Evolutionary conservation across 1,140 invertebrate genomes (phyloP), one percentile per base, ranked within the genome.

Genomic region (Drosophila kepulauana): DNA sequence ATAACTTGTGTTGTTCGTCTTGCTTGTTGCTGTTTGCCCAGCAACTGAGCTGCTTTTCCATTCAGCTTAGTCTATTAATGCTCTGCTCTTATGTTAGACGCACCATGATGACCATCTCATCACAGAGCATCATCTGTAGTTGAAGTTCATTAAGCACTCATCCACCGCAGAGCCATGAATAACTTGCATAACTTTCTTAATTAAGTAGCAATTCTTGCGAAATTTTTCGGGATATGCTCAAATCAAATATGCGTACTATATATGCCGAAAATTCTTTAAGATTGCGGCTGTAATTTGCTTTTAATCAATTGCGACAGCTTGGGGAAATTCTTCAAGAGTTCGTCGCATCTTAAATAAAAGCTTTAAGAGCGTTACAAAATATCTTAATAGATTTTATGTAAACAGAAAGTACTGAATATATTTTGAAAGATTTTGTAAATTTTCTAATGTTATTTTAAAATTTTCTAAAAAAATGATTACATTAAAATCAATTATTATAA

Each of bases 21-120:
- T 25, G 20, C 20, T 8, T 30, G 28, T 7, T n/a, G 11, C 7
- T 48, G 6, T 15, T 41, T 57, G 15, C 15, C 54, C 33, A 15
- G 25, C 57, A 46, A 59, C 41, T 58, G 41, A 41, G 13, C 52
- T 58, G 11, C 20, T 25, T 59, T 59, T 38, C 38, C 20, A 45
- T 59, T 41, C 57, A 11, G 30, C 48, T 38, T 51, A 51, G 33
- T 46, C 46, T 16, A 38, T 63, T 49, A 51, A 51, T 63, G 45
- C 46, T 35, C 3, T 49, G 20, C 3, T 25, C 20, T 25, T 25
- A 25, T 51, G 5, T 48, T 16, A 13, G 7, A 51, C 33, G 38
- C 20, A 20, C 30, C 3, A 13, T 15, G 28, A 33, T 10, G 4
- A 52, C 4, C 51, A 33, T 35, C 51, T 35, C 30, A 5, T 20